Conservation (phyloP, 92 coral and sea anemone genomes). For the Isaurus tuberculatus region DNA sequence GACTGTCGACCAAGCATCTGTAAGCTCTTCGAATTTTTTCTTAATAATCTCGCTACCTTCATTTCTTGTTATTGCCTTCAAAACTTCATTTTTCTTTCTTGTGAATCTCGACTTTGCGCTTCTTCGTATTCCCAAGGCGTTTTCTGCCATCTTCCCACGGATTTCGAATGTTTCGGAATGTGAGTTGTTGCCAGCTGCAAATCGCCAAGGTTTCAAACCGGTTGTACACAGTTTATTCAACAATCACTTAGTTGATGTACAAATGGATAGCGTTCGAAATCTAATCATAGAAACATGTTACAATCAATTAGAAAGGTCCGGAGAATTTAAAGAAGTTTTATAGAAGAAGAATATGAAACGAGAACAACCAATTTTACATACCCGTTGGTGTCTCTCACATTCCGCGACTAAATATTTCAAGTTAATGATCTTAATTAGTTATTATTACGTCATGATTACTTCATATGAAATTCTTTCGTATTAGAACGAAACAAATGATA, state of each 20-base stretch:
- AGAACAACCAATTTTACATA: neutral
- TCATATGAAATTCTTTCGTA: conserved; percentile 6
- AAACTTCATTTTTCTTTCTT: too few relatives aligned
- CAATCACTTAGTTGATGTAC: neutral
- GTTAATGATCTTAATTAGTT: conserved; percentile 5
- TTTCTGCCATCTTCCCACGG: too few relatives aligned
- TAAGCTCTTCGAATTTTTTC: too few relatives aligned
- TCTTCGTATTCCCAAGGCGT: too few relatives aligned
- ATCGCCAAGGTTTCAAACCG: conserved; percentile 3
- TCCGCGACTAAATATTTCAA: conserved; percentile 9
- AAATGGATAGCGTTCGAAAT: conserved; percentile 13
- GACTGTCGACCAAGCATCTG: too few relatives aligned
- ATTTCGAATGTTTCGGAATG: neutral
- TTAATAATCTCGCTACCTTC: too few relatives aligned
- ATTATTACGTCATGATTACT: conserved; percentile 14
- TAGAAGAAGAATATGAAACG: neutral
- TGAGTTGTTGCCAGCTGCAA: conserved; percentile 3
- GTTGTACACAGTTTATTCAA: conserved; percentile 21
- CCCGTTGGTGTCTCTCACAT: conserved; percentile 7
- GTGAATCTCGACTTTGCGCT: too few relatives aligned
- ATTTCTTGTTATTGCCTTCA: too few relatives aligned
- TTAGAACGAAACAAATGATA: neutral
- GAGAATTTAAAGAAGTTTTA: conserved; percentile 11
- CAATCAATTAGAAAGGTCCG: conserved; percentile 16
- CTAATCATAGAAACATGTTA: conserved; percentile 15